Conservation (phyloP, 2,797 vertebrate species). For the Oophaga sylvatica region DNA sequence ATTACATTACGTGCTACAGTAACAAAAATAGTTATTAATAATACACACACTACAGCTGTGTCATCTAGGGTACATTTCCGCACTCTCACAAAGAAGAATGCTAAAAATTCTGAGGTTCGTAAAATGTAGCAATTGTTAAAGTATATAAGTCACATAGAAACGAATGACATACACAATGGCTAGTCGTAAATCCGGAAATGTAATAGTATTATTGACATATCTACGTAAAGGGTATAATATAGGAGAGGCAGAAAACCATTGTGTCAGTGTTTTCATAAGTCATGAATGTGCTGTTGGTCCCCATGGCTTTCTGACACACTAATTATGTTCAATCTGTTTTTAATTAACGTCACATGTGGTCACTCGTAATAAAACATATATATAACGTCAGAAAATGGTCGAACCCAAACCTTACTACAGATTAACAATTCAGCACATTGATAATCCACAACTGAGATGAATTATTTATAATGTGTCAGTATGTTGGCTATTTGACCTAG, state of each 20-base stretch:
- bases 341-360: slow-evolving; percentile 10
- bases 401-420: not conserved
- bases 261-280: slow-evolving; percentile 13
- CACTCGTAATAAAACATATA: slow-evolving; percentile 12
- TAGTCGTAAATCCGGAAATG: not conserved
- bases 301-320: slow-evolving; percentile 4
- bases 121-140: no score
- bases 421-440: slow-evolving; percentile 5
- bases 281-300: not conserved
- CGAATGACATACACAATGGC: not conserved
- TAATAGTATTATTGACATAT: not conserved
- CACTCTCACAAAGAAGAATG: not conserved
- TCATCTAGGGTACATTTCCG: not conserved
- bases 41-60: not conserved
- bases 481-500: slow-evolving; percentile 43
- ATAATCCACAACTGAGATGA: slow-evolving; percentile 25
- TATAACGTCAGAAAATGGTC: not conserved
- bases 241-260: slow-evolving; percentile 22
- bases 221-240: not conserved
- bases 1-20: not conserved
- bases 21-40: not conserved
- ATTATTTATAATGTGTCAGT: slow-evolving; percentile 41
- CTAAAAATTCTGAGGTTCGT: no score
- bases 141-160: not conserved
- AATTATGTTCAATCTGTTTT: slow-evolving; percentile 29